Conservation (phyloP, 2,113 vertebrate species). For the Petromus typicus region DNA sequence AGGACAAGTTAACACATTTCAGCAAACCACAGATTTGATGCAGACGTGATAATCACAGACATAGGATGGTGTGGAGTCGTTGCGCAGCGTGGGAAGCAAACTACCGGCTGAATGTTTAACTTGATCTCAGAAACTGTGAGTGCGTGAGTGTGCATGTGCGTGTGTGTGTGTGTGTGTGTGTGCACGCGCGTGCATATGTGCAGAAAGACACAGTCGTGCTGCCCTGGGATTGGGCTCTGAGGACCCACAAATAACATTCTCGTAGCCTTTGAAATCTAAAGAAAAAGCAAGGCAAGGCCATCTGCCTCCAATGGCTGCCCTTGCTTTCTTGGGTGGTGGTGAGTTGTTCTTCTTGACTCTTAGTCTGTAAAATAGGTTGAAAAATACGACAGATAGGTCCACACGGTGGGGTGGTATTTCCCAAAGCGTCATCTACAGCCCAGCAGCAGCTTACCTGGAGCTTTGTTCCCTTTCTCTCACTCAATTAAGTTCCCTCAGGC, state of each 20-base stretch:
- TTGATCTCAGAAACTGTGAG: constrained; percentile 18
- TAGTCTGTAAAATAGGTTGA: background rate
- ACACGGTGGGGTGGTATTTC: background rate
- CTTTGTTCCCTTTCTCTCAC: background rate
- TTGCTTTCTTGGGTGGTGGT: background rate
- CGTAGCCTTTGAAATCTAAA: background rate
- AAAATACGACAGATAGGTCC: background rate
- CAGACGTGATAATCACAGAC: background rate
- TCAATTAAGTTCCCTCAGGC: background rate
- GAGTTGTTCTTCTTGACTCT: background rate
- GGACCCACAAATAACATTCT: background rate
- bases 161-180: background rate
- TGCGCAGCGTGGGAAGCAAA: background rate
- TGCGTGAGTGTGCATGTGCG: background rate
- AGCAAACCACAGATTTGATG: constrained; percentile 12
- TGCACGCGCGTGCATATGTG: too few species aligned
- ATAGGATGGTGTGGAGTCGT: background rate
- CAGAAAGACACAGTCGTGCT: background rate
- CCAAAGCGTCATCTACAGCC: too few species aligned
- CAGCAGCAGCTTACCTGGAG: background rate
- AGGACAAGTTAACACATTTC: constrained; percentile 6
- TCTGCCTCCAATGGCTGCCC: background rate
- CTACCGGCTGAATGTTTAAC: background rate
- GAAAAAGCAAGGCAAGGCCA: background rate
- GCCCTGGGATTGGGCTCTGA: background rate